Base-by-base conservation (phyloP, 23 tunicate species). In the Styela plicata region DNA sequence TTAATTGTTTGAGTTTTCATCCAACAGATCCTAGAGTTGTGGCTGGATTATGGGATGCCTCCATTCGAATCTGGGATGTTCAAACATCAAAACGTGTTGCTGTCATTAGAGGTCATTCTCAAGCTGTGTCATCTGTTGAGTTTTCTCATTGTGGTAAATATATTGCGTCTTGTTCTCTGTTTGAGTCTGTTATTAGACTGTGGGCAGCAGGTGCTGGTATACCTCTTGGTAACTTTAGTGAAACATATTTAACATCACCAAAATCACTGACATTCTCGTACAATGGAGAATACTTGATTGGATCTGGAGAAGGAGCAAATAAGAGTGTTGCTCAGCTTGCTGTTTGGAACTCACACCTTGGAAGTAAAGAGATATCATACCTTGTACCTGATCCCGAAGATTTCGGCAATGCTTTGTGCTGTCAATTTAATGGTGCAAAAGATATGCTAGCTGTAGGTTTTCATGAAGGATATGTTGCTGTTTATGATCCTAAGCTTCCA, bases 51-150 rank as follows among this genome's bases (percentile, higher is more conserved):
- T 84, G 88, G 88, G 88, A 84, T 34, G 74, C 64, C 13, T 34
- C 82, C 18, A 77, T 84, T 26, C 61, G 82, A 21, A 84, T 84
- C 71, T 84, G 88, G 88, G 88, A 84, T 25, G 27, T 84, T 64
- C 61, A 82, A 36, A 73, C 88, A 3, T 34, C 0, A n/a, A 84
- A 84, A 36, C 64, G 88, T n/a, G 74, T 84, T 36, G 88, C 88
- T 17, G 83, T 84, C 20, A 53, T 84, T 31, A 31, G 88, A 13
- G 82, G 82, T 0, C 61, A 52, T 26, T 21, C 28, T 24, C 29
- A 82, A 17, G 82, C 88, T 31, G 82, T 84, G 5, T 30, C 88
- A 0, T 75, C 88, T 18, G 52, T 84, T 18, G 19, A 33, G 36
- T 84, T 24, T 31, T 84, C 88, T 18, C 5, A 23, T 19, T 84